phyloP scores from a whole-genome alignment of 2,888 invertebrate species.

The Leucania comma region DNA sequence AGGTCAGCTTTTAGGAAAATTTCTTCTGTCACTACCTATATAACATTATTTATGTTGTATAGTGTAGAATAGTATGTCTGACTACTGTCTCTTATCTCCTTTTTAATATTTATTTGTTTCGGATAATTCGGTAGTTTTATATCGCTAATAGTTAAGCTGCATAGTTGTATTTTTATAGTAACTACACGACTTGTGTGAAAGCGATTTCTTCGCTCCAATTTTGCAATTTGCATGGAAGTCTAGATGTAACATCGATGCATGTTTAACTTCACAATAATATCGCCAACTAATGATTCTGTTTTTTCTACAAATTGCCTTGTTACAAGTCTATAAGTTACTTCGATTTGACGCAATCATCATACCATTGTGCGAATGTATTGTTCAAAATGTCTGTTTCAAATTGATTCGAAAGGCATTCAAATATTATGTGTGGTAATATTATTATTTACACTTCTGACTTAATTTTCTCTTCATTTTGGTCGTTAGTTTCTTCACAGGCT shows the following conservation, averaged over 20 bases:
- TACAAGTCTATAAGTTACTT: neutral
- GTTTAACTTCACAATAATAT: neutral
- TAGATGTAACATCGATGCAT: neutral
- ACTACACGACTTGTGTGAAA: neutral
- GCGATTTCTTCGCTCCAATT: neutral
- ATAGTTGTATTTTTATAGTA: neutral
- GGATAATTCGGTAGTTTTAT: neutral
- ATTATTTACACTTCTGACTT: neutral
- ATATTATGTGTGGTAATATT: neutral
- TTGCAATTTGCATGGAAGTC: conserved; percentile 3
- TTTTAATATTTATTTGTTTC: neutral
- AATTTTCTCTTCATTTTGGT: neutral
- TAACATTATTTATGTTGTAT: neutral
- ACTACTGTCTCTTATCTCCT: neutral
- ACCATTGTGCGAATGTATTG: neutral
- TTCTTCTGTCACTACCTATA: neutral
- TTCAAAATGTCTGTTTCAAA: neutral
- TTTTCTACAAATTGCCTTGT: conserved; percentile 3
- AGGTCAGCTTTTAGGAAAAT: neutral
- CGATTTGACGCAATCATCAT: neutral
- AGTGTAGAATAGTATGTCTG: too few species aligned
- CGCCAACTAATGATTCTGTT: neutral
- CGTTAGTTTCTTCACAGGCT: neutral
- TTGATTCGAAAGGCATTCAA: neutral
- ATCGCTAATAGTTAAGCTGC: neutral